Percentiles rank a stretch among this genome's conserved stretches.
Conservation (phyloP, 2,888 invertebrate species). For the Ormyrus rosae region DNA sequence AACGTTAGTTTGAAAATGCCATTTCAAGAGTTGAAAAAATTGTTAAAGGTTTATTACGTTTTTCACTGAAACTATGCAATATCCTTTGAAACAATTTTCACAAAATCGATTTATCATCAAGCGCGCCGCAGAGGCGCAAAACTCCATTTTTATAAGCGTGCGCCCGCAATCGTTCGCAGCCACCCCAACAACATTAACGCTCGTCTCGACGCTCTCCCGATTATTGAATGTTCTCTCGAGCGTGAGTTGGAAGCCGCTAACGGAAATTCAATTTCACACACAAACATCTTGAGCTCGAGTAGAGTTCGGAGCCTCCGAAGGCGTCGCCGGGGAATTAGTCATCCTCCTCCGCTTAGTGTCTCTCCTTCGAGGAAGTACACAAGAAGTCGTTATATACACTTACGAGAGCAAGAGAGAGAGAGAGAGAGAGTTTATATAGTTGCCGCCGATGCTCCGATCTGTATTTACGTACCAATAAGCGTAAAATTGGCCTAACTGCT, state of each 20-base stretch:
- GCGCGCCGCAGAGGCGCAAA: neutral
- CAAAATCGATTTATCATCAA: neutral
- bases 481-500: slow-evolving; percentile 73
- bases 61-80: too few relatives aligned
- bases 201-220: slow-evolving; percentile 1
- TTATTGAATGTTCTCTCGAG: slow-evolving; percentile 50
- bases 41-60: too few relatives aligned
- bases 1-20: too few relatives aligned
- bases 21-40: too few relatives aligned
- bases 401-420: slow-evolving; percentile 6
- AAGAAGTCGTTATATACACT: too few relatives aligned
- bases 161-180: slow-evolving; percentile 27
- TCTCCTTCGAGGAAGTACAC: slow-evolving; percentile 29
- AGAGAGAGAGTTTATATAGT: slow-evolving; percentile 21
- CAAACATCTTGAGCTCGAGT: slow-evolving; percentile 57
- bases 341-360: slow-evolving; percentile 2
- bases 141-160: slow-evolving; percentile 20
- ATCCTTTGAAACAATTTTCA: too few relatives aligned
- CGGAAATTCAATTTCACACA: slow-evolving; percentile 59
- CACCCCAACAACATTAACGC: slow-evolving; percentile 48
- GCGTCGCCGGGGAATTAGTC: slow-evolving; percentile 34
- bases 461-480: slow-evolving; percentile 74
- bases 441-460: slow-evolving; percentile 34
- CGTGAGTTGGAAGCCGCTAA: slow-evolving; percentile 45
- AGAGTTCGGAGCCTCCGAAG: slow-evolving; percentile 5